phyloP scores from a whole-genome alignment of 2,888 invertebrate species.

The Apamea monoglypha region DNA sequence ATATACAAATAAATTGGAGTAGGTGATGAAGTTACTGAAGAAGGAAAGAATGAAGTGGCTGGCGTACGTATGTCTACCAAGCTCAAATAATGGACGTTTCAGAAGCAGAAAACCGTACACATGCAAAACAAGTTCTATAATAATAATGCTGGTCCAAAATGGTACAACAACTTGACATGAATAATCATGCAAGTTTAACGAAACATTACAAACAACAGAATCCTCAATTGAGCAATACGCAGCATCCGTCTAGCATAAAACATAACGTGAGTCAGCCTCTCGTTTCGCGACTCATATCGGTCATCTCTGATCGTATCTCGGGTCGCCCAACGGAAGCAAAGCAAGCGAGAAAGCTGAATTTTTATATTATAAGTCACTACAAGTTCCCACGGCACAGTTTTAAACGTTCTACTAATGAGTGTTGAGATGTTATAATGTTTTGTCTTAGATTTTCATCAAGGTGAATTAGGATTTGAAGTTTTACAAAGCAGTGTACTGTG shows the following conservation, averaged over 20 bases:
- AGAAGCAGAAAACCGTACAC: neutral
- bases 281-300: constrained; percentile 81
- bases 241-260: constrained; percentile 67
- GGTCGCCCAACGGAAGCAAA: constrained; percentile 85
- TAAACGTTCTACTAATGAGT: constrained; percentile 56
- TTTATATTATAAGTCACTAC: constrained; percentile 81
- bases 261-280: constrained; percentile 69
- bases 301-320: constrained; percentile 84
- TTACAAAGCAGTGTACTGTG: neutral
- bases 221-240: constrained; percentile 63
- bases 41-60: neutral
- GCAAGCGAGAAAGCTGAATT: constrained; percentile 85
- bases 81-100: neutral
- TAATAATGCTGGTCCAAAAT: neutral
- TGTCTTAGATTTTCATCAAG: constrained; percentile 20
- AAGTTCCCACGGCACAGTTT: constrained; percentile 83
- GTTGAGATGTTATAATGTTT: constrained; percentile 6
- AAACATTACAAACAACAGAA: constrained; percentile 23
- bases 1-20: neutral
- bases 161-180: constrained; percentile 5
- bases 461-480: neutral
- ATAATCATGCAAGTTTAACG: constrained; percentile 7
- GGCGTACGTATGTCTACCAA: neutral
- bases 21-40: neutral
- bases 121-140: neutral